Percentiles rank a stretch among this genome's conserved stretches.
phyloP scores from a whole-genome alignment of 2,888 invertebrate species.

The Pammene fasciana region DNA sequence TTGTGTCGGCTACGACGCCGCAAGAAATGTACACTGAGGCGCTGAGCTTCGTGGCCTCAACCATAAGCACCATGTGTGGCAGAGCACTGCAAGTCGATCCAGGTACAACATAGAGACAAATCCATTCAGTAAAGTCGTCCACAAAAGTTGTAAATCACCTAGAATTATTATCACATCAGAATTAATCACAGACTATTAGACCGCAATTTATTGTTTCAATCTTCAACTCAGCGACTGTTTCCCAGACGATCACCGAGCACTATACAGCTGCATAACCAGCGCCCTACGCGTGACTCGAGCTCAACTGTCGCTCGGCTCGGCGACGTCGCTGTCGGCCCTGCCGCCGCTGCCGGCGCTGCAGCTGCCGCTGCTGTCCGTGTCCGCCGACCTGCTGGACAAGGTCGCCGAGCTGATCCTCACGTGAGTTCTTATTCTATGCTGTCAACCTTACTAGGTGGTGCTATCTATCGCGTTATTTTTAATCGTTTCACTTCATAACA shows the following conservation, averaged over 20 bases:
- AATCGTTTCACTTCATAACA: too few species aligned
- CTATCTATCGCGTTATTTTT: neutral
- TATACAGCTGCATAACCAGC: constrained; percentile 48
- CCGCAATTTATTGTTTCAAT: too few species aligned
- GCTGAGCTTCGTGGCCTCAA: constrained; percentile 53
- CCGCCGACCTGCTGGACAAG: constrained; percentile 58
- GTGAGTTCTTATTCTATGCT: constrained; percentile 51
- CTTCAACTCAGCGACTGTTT: neutral
- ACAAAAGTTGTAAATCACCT: too few species aligned
- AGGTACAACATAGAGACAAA: constrained; percentile 53
- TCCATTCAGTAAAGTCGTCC: too few species aligned
- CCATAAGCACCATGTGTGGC: constrained; percentile 59
- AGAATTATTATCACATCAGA: too few species aligned
- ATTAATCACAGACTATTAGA: too few species aligned
- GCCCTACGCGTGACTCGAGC: constrained; percentile 44
- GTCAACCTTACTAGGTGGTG: neutral
- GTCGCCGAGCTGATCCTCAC: constrained; percentile 59
- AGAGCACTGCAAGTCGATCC: constrained; percentile 66
- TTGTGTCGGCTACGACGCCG: constrained; percentile 52
- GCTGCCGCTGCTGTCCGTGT: constrained; percentile 50
- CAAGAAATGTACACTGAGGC: constrained; percentile 50
- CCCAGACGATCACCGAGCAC: constrained; percentile 59
- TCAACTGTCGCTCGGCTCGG: constrained; percentile 24
- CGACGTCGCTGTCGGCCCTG: constrained; percentile 40
- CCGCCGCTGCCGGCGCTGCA: constrained; percentile 49